Evolutionary conservation across 2,113 vertebrate species (phyloP).

Genomic region (Dasyurus viverrinus): DNA sequence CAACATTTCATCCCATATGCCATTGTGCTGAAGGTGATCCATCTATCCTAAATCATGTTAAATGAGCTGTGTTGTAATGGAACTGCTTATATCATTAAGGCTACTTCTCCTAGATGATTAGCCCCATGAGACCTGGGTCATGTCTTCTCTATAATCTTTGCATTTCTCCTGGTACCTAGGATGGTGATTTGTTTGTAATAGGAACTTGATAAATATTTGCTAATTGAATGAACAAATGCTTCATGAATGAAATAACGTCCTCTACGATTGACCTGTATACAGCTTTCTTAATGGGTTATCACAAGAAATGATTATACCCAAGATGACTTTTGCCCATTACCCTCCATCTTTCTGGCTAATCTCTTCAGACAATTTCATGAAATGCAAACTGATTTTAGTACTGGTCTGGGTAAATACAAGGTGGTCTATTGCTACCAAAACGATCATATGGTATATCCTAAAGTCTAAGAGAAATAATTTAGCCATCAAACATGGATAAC

Average conservation of each 20-base stretch:
- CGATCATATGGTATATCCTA: neutral
- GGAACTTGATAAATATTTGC: neutral
- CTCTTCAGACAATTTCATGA: neutral
- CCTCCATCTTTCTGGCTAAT: neutral
- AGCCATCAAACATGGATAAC: neutral
- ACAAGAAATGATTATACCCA: neutral
- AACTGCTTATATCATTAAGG: neutral
- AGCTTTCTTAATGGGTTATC: neutral
- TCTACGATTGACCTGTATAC: neutral
- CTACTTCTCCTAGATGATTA: neutral
- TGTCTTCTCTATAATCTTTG: neutral
- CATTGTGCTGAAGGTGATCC: neutral
- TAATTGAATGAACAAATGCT: neutral
- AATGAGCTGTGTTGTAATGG: neutral
- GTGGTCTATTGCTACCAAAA: neutral
- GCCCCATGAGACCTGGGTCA: neutral
- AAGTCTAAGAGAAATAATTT: neutral
- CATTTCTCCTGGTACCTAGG: neutral
- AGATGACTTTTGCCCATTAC: neutral
- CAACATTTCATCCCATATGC: neutral
- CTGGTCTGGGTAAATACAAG: neutral
- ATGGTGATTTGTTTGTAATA: neutral
- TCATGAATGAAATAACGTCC: neutral
- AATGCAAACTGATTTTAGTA: neutral
- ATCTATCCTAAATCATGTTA: neutral